Percentiles rank a stretch among this genome's conserved stretches.
These are phyloP conservation scores for Hylaeus volcanicus DNA, from an alignment of 1,140 invertebrate genomes.

Conservation along the genomic window DNA sequence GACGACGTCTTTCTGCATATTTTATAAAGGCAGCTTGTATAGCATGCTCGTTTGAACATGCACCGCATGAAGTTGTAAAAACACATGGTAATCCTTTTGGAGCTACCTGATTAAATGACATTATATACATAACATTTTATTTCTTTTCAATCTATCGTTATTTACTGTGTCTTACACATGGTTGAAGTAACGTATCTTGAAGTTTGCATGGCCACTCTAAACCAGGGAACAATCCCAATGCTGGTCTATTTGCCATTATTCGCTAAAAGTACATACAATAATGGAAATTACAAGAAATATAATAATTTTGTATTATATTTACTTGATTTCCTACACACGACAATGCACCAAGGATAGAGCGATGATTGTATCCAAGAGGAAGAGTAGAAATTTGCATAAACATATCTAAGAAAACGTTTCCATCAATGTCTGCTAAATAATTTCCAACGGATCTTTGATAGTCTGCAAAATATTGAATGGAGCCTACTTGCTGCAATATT, in stretches of 20 bases:
- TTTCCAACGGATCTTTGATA: slow-evolving; percentile 42
- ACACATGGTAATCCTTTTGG: slow-evolving; percentile 41
- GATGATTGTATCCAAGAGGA: slow-evolving; percentile 34
- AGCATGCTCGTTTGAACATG: slow-evolving; percentile 32
- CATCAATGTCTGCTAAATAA: slow-evolving; percentile 44
- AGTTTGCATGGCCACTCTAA: slow-evolving; percentile 41
- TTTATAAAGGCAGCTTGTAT: slow-evolving; percentile 44
- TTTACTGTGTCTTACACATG: slow-evolving; percentile 36
- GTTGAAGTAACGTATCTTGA: slow-evolving; percentile 38
- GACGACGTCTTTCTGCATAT: slow-evolving; percentile 32
- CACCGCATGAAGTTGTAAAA: slow-evolving; percentile 29
- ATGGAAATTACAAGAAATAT: neutral
- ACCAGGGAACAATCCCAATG: slow-evolving; percentile 35
- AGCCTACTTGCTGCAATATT: slow-evolving; percentile 33
- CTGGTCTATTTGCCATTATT: slow-evolving; percentile 44
- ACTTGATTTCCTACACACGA: slow-evolving; percentile 34
- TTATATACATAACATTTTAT: neutral
- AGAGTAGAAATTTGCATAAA: slow-evolving; percentile 34
- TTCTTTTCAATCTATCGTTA: neutral
- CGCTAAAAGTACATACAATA: slow-evolving; percentile 19
- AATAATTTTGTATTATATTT: slow-evolving; percentile 1
- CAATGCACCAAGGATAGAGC: slow-evolving; percentile 13
- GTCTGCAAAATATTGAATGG: slow-evolving; percentile 43
- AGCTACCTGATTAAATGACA: slow-evolving; percentile 27
- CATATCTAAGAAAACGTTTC: slow-evolving; percentile 44